Percentiles rank a stretch among this genome's conserved stretches.
Conservation (phyloP, 1,140 invertebrate genomes). For the Dendrolimus punctatus region DNA sequence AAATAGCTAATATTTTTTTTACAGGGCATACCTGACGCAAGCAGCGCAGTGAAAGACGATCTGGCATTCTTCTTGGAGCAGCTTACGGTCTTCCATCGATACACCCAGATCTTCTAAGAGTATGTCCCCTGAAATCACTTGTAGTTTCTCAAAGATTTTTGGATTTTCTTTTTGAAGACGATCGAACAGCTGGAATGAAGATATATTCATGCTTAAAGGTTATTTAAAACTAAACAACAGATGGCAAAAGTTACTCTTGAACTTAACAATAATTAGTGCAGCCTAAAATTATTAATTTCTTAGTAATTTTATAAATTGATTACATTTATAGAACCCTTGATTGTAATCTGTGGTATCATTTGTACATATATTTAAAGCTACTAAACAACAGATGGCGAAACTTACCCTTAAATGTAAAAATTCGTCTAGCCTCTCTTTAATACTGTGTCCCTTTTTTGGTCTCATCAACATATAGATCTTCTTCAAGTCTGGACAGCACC, state of each 20-base stretch:
- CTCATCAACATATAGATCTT: conserved; percentile 87
- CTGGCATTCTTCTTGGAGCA: conserved; percentile 75
- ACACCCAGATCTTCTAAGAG: conserved; percentile 84
- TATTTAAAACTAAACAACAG: conserved; percentile 11
- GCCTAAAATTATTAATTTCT: conserved; percentile 32
- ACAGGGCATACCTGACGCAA: conserved; percentile 74
- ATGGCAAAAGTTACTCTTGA: conserved; percentile 58
- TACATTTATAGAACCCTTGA: neutral
- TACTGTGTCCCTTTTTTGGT: conserved; percentile 82
- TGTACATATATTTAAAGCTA: conserved; percentile 4
- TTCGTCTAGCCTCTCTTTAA: conserved; percentile 76
- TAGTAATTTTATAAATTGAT: no score
- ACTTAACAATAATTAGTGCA: conserved; percentile 76
- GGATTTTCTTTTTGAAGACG: conserved; percentile 74
- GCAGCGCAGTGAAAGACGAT: conserved; percentile 95
- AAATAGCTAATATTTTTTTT: neutral
- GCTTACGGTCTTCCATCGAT: conserved; percentile 74
- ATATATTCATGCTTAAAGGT: neutral
- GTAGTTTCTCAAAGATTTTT: conserved; percentile 81
- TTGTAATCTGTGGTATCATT: neutral
- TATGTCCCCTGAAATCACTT: conserved; percentile 88
- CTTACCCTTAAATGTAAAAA: conserved; percentile 74
- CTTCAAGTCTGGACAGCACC: conserved; percentile 79
- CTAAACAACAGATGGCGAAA: conserved; percentile 20
- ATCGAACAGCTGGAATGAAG: conserved; percentile 78